Evolutionary conservation across 2,888 invertebrate genomes (phyloP), one percentile per base, ranked within the genome.

Genomic region (Galerucella calmariensis): DNA sequence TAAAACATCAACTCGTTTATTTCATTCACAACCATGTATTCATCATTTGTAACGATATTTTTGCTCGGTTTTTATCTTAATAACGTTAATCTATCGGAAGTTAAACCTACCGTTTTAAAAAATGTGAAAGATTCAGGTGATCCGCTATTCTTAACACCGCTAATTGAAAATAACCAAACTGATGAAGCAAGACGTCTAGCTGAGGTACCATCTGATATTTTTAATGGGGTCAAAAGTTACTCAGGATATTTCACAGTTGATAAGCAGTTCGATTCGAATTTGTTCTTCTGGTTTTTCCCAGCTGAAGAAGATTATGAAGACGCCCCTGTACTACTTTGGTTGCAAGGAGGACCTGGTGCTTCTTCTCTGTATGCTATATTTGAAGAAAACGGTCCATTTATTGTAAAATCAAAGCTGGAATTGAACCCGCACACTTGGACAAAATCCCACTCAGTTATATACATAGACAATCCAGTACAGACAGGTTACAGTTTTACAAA

Each of bases 281-380:
- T 94, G 87, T 96, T 95, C 88, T 95, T 96, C 86, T 96, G 96
- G 96, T 96, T 94, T 83, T 95, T 96, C 85, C 95, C 95, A 0
- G 92, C 95, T 0, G 85, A 89, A 82, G 87, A 88, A 0, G 69
- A 81, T 59, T 74, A 73, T 46, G 88, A 88, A 75, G 85, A 88
- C 61, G 93, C 93, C 1, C 94, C 94, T 0, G 92, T 95, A 0
- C 86, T 94, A 0, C 87, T 95, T 6, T 95, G 95, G 95, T 88
- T 95, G 1, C 94, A 95, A 86, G 95, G 95, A 10, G 95, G 95
- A 0, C 95, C 95, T 0, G 94, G 94, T 0, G 93, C 93, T 0
- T 90, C 93, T 0, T 94, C 94, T 0, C 86, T 95, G 53, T 93
- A 91, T 79, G 94, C 94, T 0, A 87, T 95, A 4, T 95, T 95